Evolutionary conservation across 1,140 invertebrate species (phyloP), one percentile per base, ranked within the genome.

Genomic region (Protaetia brevitarsis): DNA sequence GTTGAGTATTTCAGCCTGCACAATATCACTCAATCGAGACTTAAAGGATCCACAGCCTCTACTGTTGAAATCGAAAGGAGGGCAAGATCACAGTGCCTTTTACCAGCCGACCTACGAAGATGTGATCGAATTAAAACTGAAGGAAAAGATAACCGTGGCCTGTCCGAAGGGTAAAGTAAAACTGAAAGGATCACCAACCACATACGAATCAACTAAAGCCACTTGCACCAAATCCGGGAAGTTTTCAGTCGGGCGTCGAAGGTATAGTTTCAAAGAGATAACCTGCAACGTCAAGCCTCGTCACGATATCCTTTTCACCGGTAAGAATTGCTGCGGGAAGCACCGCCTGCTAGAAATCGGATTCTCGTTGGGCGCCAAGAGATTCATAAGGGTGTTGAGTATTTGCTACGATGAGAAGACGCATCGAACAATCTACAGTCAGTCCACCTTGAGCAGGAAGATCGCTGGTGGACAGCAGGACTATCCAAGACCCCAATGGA

Each of bases 401-500:
- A 26, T 69, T 57, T 77, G 73, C 69, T 74, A 69, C 58, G 73
- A 76, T 68, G 34, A 68, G 21, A 21, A 31, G n/a, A 36, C 41
- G 2, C 66, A 69, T 45, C 30, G 65, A 16, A 34, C 66, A 30
- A 34, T 73, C 10, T 75, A 69, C 41, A 62, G 71, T 6, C 11
- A 19, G 6, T 72, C 64, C 19, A 64, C 64, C 5, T 51, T 80
- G 29, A 69, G 69, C 0, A 64, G 63, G 13, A 66, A 66, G 3
- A 76, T 79, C 23, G 26, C 0, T 3, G 66, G 57, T 13, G 67
- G 64, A 19, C 79, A 81, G 65, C 26, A 2, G 2, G 31, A 30
- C 4, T 78, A 70, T 59, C 73, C 76, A 0, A 68, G 77, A 65
- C 74, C 68, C 8, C 41, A 27, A 26, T 80, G 75, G 65, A 41